phyloP scores from a whole-genome alignment of 92 coral and sea anemone species.

The Galaxea fascicularis region DNA sequence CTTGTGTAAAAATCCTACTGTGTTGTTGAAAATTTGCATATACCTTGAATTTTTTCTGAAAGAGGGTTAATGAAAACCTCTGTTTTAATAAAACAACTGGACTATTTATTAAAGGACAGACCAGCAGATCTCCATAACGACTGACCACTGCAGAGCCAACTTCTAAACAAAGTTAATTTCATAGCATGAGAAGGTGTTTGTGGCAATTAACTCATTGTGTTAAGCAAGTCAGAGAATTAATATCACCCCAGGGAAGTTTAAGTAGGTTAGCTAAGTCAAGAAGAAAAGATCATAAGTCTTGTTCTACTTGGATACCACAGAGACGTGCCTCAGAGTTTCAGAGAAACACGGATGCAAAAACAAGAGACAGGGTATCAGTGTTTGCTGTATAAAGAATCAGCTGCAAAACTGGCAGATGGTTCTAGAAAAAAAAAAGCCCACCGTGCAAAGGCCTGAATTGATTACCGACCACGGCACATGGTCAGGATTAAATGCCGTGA shows the following conservation, averaged over 20 bases:
- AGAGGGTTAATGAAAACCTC: neutral
- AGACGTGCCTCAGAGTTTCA: neutral
- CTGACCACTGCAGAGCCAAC: conserved; percentile 14
- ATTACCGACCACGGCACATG: conserved; percentile 20
- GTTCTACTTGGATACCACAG: neutral
- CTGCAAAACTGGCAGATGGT: conserved; percentile 43
- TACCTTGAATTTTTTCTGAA: neutral
- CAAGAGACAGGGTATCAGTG: neutral
- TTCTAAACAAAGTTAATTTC: conserved; percentile 44
- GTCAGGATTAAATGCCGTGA: conserved; percentile 30
- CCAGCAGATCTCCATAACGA: conserved; percentile 19
- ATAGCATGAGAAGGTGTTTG: conserved; percentile 44
- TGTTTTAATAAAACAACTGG: neutral
- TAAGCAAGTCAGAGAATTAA: conserved; percentile 28
- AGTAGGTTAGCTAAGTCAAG: conserved; percentile 18
- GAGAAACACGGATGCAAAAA: neutral
- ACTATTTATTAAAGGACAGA: neutral
- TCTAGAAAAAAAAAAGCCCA: conserved; percentile 2
- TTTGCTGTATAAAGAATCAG: neutral
- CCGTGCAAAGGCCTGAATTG: conserved; percentile 9
- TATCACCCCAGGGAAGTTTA: conserved; percentile 48
- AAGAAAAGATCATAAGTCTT: neutral
- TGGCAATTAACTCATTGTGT: conserved; percentile 58
- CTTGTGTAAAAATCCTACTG: neutral
- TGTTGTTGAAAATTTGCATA: neutral